Evolutionary conservation across 1,140 invertebrate genomes (phyloP), one percentile per base, ranked within the genome.

Genomic region (Cardiocondyla obscurior): DNA sequence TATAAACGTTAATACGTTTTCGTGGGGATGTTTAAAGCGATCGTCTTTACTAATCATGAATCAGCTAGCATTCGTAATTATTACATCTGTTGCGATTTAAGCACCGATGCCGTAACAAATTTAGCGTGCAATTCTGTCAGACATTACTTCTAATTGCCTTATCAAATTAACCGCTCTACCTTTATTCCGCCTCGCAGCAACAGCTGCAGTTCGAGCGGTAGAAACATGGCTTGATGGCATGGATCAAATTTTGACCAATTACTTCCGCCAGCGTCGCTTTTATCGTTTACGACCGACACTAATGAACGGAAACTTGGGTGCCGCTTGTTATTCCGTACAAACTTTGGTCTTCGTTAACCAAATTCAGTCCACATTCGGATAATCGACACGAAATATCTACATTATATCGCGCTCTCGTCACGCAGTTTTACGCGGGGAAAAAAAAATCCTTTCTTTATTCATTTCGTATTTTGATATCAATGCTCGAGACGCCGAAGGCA

Each of bases 81-180:
- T 86, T 65, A 73, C 64, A 51, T 87, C 55, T 72, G 85, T 79
- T 25, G 69, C 77, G 16, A 73, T 12, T 73, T 10, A 60, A 72
- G 36, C 25, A 42, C 39, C 39, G 62, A 82, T 53, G 53, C 28
- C 36, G 46, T 16, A 19, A 46, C 44, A 53, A 86, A 87, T 53
- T 87, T 84, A 81, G 62, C 64, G 67, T 44, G 64, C 51, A 69
- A 3, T 33, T 44, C 39, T 42, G 81, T 60, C 39, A 33, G 72
- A 69, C 86, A 87, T 87, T 87, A 87, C 53, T 70, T 69, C 36
- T 53, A 82, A 87, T 87, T 87, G 69, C 82, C 83, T 87, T 79
- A 87, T 87, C 74, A 87, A 87, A 87, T 87, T 87, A 87, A 81
- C 69, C 55, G 36, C 28, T 39, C 62, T 69, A 62, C 74, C 46